phyloP scores from a whole-genome alignment of 1,140 invertebrate genomes.

The Antheraea mylitta region DNA sequence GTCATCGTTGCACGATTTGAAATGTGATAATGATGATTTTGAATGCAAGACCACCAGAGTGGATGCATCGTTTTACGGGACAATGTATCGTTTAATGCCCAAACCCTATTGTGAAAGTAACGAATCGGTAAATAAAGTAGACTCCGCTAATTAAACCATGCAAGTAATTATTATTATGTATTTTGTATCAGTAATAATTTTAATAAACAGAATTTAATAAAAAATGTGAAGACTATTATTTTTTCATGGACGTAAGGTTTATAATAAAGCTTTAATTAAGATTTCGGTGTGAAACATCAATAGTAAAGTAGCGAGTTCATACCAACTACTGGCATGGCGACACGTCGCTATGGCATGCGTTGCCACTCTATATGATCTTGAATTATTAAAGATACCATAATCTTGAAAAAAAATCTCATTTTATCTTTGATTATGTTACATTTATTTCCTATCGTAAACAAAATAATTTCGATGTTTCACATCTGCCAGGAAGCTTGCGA shows the following conservation, averaged over 20 bases:
- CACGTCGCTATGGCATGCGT: too few relatives aligned
- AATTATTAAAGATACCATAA: too few relatives aligned
- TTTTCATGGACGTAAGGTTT: not conserved
- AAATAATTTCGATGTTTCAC: too few relatives aligned
- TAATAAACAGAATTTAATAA: not conserved
- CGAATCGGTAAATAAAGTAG: slow-evolving; percentile 46
- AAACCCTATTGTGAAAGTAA: slow-evolving; percentile 32
- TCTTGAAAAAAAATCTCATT: too few relatives aligned
- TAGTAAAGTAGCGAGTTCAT: too few relatives aligned
- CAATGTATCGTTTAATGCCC: slow-evolving; percentile 55
- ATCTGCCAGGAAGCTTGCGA: too few relatives aligned
- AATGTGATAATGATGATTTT: slow-evolving; percentile 22
- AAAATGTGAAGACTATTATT: not conserved
- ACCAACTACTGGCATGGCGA: too few relatives aligned
- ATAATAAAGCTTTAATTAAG: not conserved
- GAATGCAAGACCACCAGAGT: slow-evolving; percentile 24
- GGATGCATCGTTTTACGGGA: slow-evolving; percentile 36
- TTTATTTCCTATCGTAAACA: too few relatives aligned
- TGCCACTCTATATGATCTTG: too few relatives aligned
- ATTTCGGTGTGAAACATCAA: too few relatives aligned
- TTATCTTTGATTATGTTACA: too few relatives aligned
- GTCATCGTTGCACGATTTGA: slow-evolving; percentile 57
- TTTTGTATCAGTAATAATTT: not conserved
- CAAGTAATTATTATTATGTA: not conserved
- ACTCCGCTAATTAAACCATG: slow-evolving; percentile 1